Percentiles rank a stretch among this genome's conserved stretches.
These are phyloP conservation scores for Rhabdophis nuchalis DNA, from an alignment of 2,797 vertebrate species.

Conservation along the genomic window DNA sequence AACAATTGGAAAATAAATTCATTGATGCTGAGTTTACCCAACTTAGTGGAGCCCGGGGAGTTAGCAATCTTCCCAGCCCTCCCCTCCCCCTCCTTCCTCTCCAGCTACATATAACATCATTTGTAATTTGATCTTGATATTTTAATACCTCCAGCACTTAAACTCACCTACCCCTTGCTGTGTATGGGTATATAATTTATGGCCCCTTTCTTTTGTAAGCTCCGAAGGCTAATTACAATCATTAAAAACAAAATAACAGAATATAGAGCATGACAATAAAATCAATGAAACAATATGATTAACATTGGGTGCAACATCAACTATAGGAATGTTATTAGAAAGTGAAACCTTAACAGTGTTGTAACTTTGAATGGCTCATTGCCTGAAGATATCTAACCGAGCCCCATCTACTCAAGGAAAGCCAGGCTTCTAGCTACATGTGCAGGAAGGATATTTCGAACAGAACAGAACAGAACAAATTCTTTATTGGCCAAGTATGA, in stretches of 20 bases:
- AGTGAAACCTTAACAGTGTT: not conserved
- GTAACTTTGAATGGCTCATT: not conserved
- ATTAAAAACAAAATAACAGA: not conserved
- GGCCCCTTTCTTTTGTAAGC: not conserved
- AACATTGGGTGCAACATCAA: not conserved
- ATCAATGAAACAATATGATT: not conserved
- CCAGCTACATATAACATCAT: too few relatives aligned
- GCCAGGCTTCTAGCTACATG: not conserved
- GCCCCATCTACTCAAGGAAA: not conserved
- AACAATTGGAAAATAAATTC: not conserved
- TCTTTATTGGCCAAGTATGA: too few relatives aligned
- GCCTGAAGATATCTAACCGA: not conserved
- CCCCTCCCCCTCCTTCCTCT: too few relatives aligned
- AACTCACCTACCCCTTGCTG: not conserved
- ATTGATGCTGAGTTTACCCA: not conserved
- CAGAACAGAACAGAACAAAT: too few relatives aligned
- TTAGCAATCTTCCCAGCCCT: not conserved
- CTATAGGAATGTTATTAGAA: not conserved
- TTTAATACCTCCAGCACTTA: not conserved
- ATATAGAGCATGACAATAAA: not conserved
- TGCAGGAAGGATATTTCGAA: conserved; percentile 24
- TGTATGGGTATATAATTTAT: not conserved
- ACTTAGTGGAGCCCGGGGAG: not conserved
- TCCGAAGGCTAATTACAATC: not conserved
- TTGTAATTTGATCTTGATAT: not conserved